Conservation (phyloP, 53 echinoderm and acorn worm species). For the Patiria pectinifera region DNA sequence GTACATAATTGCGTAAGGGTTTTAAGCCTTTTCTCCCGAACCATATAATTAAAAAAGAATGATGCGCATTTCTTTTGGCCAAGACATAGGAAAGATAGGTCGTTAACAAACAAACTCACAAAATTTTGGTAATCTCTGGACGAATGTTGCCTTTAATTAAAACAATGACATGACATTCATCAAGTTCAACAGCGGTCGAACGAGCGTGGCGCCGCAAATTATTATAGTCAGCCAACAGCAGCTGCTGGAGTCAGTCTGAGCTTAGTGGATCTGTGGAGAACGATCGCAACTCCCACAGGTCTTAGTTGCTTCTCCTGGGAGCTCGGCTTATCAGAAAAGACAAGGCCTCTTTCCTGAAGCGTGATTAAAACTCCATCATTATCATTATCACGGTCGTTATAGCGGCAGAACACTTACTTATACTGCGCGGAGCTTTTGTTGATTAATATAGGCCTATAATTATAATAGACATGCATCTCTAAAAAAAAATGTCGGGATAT, state of each 20-base stretch:
- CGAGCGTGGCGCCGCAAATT: neutral
- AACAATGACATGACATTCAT: neutral
- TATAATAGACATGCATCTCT: no score
- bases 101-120: no score
- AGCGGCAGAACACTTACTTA: neutral
- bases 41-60: no score
- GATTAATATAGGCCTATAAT: no score
- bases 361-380: constrained; percentile 11
- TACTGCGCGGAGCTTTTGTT: no score
- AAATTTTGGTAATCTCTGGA: neutral
- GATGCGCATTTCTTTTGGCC: no score
- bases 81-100: no score
- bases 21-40: no score
- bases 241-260: neutral
- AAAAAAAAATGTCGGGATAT: no score
- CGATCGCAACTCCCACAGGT: neutral
- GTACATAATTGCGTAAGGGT: no score
- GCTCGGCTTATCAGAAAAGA: neutral
- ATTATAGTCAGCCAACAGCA: neutral
- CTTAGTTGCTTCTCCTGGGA: neutral
- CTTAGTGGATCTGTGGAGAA: neutral
- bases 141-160: neutral
- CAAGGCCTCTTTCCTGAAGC: neutral
- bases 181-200: neutral
- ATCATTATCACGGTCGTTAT: neutral